A percentile compares a stretch with the other conserved stretches of the same genome.
Conservation (phyloP, 2,797 vertebrate genomes). For the Alcedo quadribrachys region DNA sequence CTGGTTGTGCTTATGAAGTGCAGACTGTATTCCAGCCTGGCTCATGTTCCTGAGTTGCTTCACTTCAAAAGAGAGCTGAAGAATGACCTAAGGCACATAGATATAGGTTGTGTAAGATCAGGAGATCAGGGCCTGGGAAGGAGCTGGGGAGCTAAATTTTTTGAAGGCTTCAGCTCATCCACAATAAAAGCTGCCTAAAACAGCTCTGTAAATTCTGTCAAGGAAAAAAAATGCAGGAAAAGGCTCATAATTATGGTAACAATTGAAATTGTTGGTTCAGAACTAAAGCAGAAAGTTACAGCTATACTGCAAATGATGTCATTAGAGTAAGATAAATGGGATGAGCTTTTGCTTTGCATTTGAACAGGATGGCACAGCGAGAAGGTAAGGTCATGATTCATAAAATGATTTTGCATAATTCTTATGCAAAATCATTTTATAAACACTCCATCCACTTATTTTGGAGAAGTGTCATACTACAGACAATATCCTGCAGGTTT, state of each 20-base stretch:
- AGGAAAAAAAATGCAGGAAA: neutral
- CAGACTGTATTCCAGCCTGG: neutral
- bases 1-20: accelerated
- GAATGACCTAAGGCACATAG: neutral
- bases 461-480: neutral
- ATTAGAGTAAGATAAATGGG: neutral
- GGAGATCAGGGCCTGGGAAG: neutral
- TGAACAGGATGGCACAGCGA: neutral
- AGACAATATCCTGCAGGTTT: neutral
- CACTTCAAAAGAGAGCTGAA: neutral
- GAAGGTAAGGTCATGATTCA: neutral
- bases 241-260: neutral
- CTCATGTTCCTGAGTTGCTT: accelerated
- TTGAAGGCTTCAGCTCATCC: neutral
- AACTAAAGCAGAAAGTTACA: neutral
- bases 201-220: neutral
- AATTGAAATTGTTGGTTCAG: neutral
- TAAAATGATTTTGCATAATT: neutral
- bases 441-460: neutral
- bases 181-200: neutral
- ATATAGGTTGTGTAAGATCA: neutral
- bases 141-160: neutral
- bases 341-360: neutral
- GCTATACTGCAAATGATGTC: neutral
- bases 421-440: neutral